Evolutionary conservation across 2,888 invertebrate genomes (phyloP), one percentile per base, ranked within the genome.

Genomic region (Erannis defoliaria): DNA sequence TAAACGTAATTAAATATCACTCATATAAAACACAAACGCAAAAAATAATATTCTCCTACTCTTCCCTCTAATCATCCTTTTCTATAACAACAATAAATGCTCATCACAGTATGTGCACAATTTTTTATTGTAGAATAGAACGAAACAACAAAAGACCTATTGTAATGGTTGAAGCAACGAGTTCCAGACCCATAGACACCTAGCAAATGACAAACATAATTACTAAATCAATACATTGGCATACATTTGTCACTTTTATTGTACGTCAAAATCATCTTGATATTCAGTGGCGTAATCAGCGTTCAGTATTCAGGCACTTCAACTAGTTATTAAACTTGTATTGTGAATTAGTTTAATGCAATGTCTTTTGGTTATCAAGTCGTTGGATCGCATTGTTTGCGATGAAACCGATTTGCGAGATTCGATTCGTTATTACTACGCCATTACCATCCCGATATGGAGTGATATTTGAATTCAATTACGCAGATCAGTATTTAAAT

Each of bases 101-200:
- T 57, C 19, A 31, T 42, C 38, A 26, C 35, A 37, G 55, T 29
- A 29, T 6, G 51, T 45, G 31, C 61, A 46, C 40, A 37, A 9
- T n/a, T 51, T 51, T 55, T 61, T 55, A 61, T 61, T 61, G 55
- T 37, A 55, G 49, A 35, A 14, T 21, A 21, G 42, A 45, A 45
- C 38, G n/a, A 51, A 46, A 40, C 50, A 55, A 55, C 55, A 50
- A 55, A 61, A 61, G 50, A 55, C 37, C 55, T 55, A 55, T 61
- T 61, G 61, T 61, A 51, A 29, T 40, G 45, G 33, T 18, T 6
- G 8, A 12, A 26, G 6, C 43, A 43, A n/a, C 9, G 43, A n/a
- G 26, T 43, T 23, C 43, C 14, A 9, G 16, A 2, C 9, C 9
- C 9, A 14, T 26, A 43, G 26, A 43, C 43, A 23, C 26, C 19